Evolutionary conservation across 2,888 invertebrate genomes (phyloP), one percentile per base, ranked within the genome.

Genomic region (Philereme vetulata): DNA sequence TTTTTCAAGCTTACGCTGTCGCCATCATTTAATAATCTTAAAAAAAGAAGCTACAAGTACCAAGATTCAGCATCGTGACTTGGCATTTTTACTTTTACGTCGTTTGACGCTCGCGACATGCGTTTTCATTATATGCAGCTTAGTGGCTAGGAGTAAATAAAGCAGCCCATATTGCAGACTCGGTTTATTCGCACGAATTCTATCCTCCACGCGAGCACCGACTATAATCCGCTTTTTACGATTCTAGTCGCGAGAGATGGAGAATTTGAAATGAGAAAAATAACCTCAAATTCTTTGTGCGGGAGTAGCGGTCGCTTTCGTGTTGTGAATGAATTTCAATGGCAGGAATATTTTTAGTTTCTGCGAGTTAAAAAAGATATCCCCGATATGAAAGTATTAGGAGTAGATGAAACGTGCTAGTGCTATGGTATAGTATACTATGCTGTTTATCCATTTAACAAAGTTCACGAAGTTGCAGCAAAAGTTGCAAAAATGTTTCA

Each of bases 101-200:
- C 79, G 84, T 86, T 86, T 89, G 87, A 85, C 88, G 81, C 85
- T 81, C 80, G 85, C 87, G 89, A 86, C 90, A 88, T 91, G 90
- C 90, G 90, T 91, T 91, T 90, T 92, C 91, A 92, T 92, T 92
- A 92, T 91, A 90, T 91, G 91, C 91, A 91, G 92, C 92, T 92
- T 91, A 92, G 89, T 77, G 82, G 85, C 81, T 81, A 78, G 74
- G 81, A 82, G 89, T 88, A 92, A 92, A 91, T 90, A 92, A 90
- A 88, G 82, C 82, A 84, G 74, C 80, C 86, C 87, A 88, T 91
- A 90, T 92, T 91, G 88, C 90, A 85, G 81, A 82, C 81, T 82
- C 82, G 81, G 83, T 78, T 86, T 85, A 86, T 86, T 86, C 83
- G 82, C 85, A 82, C 87, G 82, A 85, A 88, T 90, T 87, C 87